Evolutionary conservation across 2,797 vertebrate genomes (phyloP).

Genomic region (Anas acuta): DNA sequence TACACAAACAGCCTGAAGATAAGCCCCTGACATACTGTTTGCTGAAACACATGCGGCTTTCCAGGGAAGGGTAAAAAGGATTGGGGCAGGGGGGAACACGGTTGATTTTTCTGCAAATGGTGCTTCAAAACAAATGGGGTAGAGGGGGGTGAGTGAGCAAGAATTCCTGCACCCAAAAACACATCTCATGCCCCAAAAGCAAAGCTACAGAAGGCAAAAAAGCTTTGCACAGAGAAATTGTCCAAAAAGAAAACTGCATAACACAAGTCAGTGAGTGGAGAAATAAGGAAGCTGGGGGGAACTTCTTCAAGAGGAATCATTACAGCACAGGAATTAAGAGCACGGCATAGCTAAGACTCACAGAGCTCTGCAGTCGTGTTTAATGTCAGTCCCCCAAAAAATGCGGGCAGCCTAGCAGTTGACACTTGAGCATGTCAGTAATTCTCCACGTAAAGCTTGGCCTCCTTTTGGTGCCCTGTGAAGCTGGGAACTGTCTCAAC

Average conservation of each 20-base stretch:
- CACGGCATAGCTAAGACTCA: neutral
- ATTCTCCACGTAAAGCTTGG: neutral
- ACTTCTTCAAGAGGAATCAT: neutral
- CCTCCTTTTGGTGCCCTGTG: neutral
- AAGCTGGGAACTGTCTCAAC: neutral
- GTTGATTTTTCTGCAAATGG: neutral
- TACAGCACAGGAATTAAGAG: neutral
- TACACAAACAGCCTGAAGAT: neutral
- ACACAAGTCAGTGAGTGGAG: fast-evolving
- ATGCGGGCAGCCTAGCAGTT: neutral
- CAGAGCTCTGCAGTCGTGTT: neutral
- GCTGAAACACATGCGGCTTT: neutral
- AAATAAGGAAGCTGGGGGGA: neutral
- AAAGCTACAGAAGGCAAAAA: neutral
- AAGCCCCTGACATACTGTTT: neutral
- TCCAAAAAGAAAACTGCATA: neutral
- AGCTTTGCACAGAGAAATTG: neutral
- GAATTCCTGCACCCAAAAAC: neutral
- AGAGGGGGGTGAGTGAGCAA: neutral
- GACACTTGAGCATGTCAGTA: neutral
- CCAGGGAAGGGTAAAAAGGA: neutral
- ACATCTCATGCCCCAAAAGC: fast-evolving
- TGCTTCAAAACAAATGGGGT: neutral
- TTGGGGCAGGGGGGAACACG: neutral
- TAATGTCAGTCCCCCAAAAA: neutral